A percentile compares a stretch with the other conserved stretches of the same genome.
phyloP scores from a whole-genome alignment of 2,888 invertebrate genomes.

The Cerastis rubricosa region DNA sequence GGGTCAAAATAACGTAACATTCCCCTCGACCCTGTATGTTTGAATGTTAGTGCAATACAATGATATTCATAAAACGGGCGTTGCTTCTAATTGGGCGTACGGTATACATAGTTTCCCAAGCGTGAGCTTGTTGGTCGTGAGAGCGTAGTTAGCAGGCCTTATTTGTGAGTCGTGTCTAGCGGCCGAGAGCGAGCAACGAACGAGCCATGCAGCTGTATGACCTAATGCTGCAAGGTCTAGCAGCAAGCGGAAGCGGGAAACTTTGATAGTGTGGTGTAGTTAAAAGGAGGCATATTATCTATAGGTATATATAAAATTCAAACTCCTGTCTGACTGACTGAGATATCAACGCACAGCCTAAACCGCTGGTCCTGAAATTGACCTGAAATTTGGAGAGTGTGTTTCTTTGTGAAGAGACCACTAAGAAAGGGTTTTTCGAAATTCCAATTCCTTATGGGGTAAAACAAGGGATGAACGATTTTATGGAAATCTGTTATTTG shows the following conservation, averaged over 20 bases:
- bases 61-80: conserved; percentile 36
- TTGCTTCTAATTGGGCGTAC: conserved; percentile 55
- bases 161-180: conserved; percentile 73
- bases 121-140: conserved; percentile 73
- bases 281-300: background rate
- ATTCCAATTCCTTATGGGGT: no score
- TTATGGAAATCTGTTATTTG: no score
- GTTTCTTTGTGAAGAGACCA: no score
- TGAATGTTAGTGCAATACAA: conserved; percentile 49
- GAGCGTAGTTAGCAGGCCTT: conserved; percentile 72
- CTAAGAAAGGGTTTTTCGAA: no score
- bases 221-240: conserved; percentile 28
- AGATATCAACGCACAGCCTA: no score
- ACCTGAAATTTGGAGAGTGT: no score
- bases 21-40: conserved; percentile 35
- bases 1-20: conserved; percentile 20
- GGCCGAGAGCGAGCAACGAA: conserved; percentile 43
- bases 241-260: conserved; percentile 50
- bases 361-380: no score
- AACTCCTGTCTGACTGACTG: no score
- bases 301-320: no score
- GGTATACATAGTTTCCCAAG: conserved; percentile 67
- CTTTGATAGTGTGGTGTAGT: background rate
- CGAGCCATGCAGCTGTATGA: conserved; percentile 40
- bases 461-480: no score